Base-by-base conservation (phyloP, 2,888 invertebrate genomes). In the Nomada lathburiana region DNA sequence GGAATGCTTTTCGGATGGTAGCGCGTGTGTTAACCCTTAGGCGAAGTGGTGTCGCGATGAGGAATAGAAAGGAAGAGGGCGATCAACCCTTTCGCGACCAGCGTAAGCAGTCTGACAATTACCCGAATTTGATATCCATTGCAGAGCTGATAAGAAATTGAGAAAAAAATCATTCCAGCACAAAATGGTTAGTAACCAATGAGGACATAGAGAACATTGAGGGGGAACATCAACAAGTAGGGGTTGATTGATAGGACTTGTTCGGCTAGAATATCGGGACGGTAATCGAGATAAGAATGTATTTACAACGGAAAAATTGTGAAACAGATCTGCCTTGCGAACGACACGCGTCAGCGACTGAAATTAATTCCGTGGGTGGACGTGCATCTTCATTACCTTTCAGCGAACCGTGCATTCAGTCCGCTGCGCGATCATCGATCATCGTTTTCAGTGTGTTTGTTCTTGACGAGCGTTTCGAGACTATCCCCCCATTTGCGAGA, bases 361-460 rank as follows among this genome's bases (percentile, higher is more conserved):
- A 80, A 82, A 78, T 85, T 74, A 70, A 78, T 78, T 73, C 67
- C n/a, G 70, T 70, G n/a, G 59, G 44, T 73, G 81, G 65, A 73
- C 68, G 69, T 73, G 53, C 53, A 44, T 85, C 85, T 82, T 85
- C 85, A 76, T 84, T 76, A 84, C 69, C 64, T 57, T 42, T 53
- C 64, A 63, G 42, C 52, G 64, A 74, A 76, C 65, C 62, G 70
- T 50, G 55, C 55, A 71, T 76, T 75, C 63, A 59, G 68, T 72
- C 65, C 69, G 47, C 59, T n/a, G 50, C 47, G 26, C 18, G 79
- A 64, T 55, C 82, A 85, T 85, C 78, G 78, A 85, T 85, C 82
- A 85, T 85, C 67, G 57, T 82, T 69, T 73, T 75, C 68, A 70
- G 77, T 74, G 74, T 74, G 77, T 71, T 69, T 63, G 70, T 62